Base-by-base conservation (phyloP, 2,113 vertebrate genomes). In the Monarcha castaneiventris region DNA sequence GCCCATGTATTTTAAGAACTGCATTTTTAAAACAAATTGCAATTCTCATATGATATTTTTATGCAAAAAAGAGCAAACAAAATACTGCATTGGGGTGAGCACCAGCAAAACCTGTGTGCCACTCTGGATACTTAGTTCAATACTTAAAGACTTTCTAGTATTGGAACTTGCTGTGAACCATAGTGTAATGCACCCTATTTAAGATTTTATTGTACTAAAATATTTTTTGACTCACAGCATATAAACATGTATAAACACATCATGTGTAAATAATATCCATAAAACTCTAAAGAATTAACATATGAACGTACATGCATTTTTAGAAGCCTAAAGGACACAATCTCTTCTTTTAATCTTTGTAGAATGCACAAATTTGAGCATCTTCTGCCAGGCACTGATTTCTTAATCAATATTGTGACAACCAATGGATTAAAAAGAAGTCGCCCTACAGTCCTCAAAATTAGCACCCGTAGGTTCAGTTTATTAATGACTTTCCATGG, bases 361-460 rank as follows among this genome's bases (percentile, higher is more conserved):
- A 98, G 98, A 73, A 84, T 25, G 21, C 93, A 97, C 75, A 96
- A 25, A 80, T 98, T 98, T 97, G 97, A 97, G 73, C 89, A 81
- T 58, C 98, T 99, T 84, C 86, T 95, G 76, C 97, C 98, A 54
- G 98, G 98, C 58, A 98, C 92, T 68, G 94, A 97, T 66, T 99
- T 98, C 77, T 96, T 96, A 75, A 94, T 99, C 91, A 97, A 96
- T 71, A 78, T 99, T 86, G 82, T 97, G 41, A 98, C 97, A 79
- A 98, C 90, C 22, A 98, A 97, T 52, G 93, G 96, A 94, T 95
- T 96, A 71, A 99, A 97, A 96, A 97, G 91, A 94, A 98, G 98
- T 90, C 67, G 41, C 55, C 97, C 98, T 64, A 84, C 95, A 29
- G 16, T 95, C 85, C 72, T 98, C 80, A 94, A 73, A 68, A 89